Conservation (phyloP, 2,113 vertebrate genomes). For the Xenus cinereus region DNA sequence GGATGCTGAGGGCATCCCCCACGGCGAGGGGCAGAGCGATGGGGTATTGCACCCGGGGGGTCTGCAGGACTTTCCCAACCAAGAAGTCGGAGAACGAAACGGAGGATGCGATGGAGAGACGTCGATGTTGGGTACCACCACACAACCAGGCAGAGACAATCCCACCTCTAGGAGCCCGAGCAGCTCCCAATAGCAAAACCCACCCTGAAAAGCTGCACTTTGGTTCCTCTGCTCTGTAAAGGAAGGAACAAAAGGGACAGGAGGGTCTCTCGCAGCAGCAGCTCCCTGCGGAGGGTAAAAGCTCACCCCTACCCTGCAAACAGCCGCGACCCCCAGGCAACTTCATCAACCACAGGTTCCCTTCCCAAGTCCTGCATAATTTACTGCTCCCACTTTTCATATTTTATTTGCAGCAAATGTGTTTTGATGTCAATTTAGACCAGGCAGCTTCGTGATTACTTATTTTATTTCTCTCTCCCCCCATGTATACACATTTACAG, state of each 20-base stretch:
- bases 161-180: background rate
- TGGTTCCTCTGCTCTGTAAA: background rate
- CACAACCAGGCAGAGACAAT: background rate
- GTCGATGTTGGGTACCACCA: rapidly evolving
- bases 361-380: background rate
- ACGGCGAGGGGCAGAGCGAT: rapidly evolving
- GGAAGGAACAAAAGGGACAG: background rate
- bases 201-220: background rate
- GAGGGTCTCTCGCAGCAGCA: background rate
- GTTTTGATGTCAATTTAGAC: background rate
- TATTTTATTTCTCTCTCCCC: background rate
- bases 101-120: background rate
- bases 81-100: background rate
- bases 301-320: background rate
- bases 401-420: background rate
- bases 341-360: background rate
- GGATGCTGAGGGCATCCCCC: background rate
- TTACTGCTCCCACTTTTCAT: background rate
- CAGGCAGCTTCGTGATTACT: background rate
- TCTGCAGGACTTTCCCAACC: too few relatives aligned
- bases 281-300: background rate
- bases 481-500: rapidly evolving
- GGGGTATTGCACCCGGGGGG: background rate
- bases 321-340: background rate
- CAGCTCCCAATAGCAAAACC: background rate